Base-by-base conservation (phyloP, 2,113 vertebrate species). In the Excalfactoria chinensis region DNA sequence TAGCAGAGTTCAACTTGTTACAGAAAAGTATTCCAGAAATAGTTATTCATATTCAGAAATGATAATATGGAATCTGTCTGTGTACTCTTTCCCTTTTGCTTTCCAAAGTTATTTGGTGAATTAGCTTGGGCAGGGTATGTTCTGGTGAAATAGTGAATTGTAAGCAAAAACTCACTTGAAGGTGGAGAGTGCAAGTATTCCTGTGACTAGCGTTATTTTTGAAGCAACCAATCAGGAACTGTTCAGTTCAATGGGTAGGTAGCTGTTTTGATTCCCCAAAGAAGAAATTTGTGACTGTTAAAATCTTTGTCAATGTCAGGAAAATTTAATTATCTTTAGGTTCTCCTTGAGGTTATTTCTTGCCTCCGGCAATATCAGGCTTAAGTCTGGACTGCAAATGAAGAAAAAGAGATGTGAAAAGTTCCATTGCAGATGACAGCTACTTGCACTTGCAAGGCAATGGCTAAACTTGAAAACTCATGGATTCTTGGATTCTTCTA, bases 261-360 rank as follows among this genome's bases (percentile, higher is more conserved):
- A 49, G 55, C 66, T 2, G 30, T 93, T 90, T 77, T 86, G 66
- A 44, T 77, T 6, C 28, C 55, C 9, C 30, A 13, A 78, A 89
- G 73, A 73, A 7, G 46, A 85, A 93, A 63, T 49, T 69, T 58
- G 8, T 69, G 25, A 23, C 34, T 93, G 40, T 53, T 87, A 55
- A 83, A 75, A 67, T 73, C 30, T 10, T 55, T 80, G 32, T 87
- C 64, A 71, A 64, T 32, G 18, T 60, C 74, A 62, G 53, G 41
- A 83, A 77, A 88, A 93, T 63, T 11, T 66, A 79, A 79, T 82
- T 95, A 22, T 83, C 59, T 44, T 81, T 59, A 62, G 1, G 6
- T 66, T 71, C 46, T 88, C 77, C 51, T 67, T 86, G 79, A 88
- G 66, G 12, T 84, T 89, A 6, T 86, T 93, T 89, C 28, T 91